Conservation (phyloP, 1,140 invertebrate genomes). For the Drosophila eugracilis region DNA sequence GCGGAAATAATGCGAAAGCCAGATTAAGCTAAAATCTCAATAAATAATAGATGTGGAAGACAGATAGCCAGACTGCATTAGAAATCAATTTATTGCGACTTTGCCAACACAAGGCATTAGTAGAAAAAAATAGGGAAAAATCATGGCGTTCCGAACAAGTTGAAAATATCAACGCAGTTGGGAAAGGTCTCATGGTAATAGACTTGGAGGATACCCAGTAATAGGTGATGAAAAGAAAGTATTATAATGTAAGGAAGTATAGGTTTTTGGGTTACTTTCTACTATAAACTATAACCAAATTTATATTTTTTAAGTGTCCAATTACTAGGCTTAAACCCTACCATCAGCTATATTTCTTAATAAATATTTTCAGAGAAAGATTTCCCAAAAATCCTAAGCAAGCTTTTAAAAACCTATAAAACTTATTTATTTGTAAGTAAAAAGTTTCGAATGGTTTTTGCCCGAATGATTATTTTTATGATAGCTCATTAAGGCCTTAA, state of each 20-base stretch:
- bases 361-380: too few species aligned
- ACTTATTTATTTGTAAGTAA: not conserved
- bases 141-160: constrained; percentile 3
- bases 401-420: not conserved
- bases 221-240: too few species aligned
- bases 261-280: not conserved
- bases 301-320: too few species aligned
- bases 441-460: not conserved
- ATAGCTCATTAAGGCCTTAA: not conserved
- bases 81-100: constrained; percentile 79
- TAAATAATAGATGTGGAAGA: constrained; percentile 40
- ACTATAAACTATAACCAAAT: too few species aligned
- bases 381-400: too few species aligned
- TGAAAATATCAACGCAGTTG: constrained; percentile 14
- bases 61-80: constrained; percentile 62
- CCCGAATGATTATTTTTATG: not conserved
- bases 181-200: not conserved
- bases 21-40: constrained; percentile 37
- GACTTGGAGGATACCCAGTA: not conserved
- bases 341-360: too few species aligned
- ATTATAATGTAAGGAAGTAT: too few species aligned
- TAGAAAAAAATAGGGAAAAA: constrained; percentile 9
- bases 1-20: constrained; percentile 61
- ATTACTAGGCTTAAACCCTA: too few species aligned
- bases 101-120: constrained; percentile 54